phyloP scores from a whole-genome alignment of 2,797 vertebrate genomes.

The Cryptoprocta ferox region DNA sequence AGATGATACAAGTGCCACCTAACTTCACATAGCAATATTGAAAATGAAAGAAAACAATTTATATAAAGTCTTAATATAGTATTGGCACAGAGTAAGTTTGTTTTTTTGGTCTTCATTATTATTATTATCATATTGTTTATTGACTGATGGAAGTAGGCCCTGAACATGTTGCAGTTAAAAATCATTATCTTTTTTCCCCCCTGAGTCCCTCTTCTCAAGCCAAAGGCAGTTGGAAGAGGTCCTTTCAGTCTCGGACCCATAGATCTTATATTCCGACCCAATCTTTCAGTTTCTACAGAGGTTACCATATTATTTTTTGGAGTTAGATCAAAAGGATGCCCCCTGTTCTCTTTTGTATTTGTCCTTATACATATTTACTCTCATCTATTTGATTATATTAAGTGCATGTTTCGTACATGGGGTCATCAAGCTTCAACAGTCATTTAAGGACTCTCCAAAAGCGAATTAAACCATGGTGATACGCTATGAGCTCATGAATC shows the following conservation, averaged over 20 bases:
- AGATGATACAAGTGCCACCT: background rate
- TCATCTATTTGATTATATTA: slow-evolving; percentile 60
- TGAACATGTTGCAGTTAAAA: background rate
- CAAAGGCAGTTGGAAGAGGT: background rate
- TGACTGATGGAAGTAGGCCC: background rate
- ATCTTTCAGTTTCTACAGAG: background rate
- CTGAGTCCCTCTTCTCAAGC: background rate
- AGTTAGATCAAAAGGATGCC: background rate
- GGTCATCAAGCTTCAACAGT: slow-evolving; percentile 35
- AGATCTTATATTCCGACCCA: background rate
- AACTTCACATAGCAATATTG: background rate
- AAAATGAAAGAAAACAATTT: background rate
- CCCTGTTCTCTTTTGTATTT: background rate
- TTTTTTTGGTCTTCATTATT: background rate
- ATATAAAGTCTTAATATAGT: background rate
- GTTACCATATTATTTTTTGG: background rate
- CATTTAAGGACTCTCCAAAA: slow-evolving; percentile 56
- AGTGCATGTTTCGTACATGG: slow-evolving; percentile 45
- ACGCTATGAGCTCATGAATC: background rate
- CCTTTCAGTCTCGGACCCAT: background rate
- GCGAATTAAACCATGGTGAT: background rate
- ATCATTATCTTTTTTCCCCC: background rate
- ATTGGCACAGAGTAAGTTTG: background rate
- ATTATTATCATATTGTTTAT: background rate
- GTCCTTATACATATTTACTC: background rate